Evolutionary conservation across 2,888 invertebrate species (phyloP).

Genomic region (Dynastes hyllus): DNA sequence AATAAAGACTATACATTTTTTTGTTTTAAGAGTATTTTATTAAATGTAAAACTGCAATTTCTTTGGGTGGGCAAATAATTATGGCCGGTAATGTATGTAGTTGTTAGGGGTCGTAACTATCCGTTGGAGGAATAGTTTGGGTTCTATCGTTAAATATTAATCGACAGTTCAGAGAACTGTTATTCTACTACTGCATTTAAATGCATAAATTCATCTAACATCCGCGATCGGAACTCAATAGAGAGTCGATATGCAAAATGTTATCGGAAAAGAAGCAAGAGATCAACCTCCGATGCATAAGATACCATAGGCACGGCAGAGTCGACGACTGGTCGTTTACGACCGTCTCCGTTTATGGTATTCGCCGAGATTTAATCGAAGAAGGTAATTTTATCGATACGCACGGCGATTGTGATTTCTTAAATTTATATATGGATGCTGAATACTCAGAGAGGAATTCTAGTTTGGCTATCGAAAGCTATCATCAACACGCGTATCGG

Average conservation of each 20-base stretch:
- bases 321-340: conserved; percentile 6
- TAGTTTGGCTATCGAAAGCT: conserved; percentile 10
- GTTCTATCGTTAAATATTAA: too few species aligned
- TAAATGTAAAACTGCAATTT: too few species aligned
- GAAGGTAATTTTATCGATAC: conserved; percentile 16
- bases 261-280: conserved; percentile 8
- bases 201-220: conserved; percentile 7
- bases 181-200: background rate
- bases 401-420: conserved; percentile 17
- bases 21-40: too few species aligned
- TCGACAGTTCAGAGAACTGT: background rate
- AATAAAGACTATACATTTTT: too few species aligned
- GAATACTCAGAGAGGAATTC: background rate
- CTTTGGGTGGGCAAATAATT: too few species aligned
- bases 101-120: too few species aligned
- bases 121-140: too few species aligned
- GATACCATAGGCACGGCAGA: conserved; percentile 3
- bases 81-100: too few species aligned
- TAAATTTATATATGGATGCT: conserved; percentile 8
- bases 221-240: conserved; percentile 9
- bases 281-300: conserved; percentile 8
- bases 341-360: conserved; percentile 15
- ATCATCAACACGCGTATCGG: conserved; percentile 14
- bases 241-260: background rate
- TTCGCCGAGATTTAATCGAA: conserved; percentile 26